Evolutionary conservation across 2,113 vertebrate genomes (phyloP).

Genomic region (Gadus chalcogrammus): DNA sequence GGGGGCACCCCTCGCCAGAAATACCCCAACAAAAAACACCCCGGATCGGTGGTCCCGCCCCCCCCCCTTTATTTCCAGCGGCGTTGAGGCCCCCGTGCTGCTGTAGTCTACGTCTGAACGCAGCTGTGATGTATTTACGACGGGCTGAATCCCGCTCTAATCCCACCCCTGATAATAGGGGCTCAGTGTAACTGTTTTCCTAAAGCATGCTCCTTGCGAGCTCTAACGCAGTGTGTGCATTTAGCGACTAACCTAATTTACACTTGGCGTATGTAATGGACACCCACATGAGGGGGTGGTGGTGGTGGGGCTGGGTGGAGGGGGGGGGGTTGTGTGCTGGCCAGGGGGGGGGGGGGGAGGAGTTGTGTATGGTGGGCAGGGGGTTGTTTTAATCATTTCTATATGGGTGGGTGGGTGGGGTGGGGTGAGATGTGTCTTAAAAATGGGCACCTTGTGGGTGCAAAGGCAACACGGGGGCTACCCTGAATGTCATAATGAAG

Average conservation of each 20-base stretch:
- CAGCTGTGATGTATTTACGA: constrained; percentile 71
- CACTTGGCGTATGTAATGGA: constrained; percentile 72
- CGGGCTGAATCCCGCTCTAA: constrained; percentile 66
- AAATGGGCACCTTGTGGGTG: constrained; percentile 47
- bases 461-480: too few relatives aligned
- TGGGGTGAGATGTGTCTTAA: constrained; percentile 43
- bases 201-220: constrained; percentile 42
- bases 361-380: not conserved
- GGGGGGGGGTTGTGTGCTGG: constrained; percentile 36
- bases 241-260: constrained; percentile 71
- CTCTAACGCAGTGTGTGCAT: constrained; percentile 50
- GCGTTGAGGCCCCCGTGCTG: constrained; percentile 47
- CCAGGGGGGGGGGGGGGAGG: constrained; percentile 37
- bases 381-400: not conserved
- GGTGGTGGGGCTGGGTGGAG: constrained; percentile 23
- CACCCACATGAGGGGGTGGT: constrained; percentile 36
- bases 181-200: constrained; percentile 63
- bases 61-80: constrained; percentile 23
- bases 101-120: constrained; percentile 30
- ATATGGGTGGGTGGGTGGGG: constrained; percentile 1
- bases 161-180: constrained; percentile 69
- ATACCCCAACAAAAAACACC: too few relatives aligned
- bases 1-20: too few relatives aligned
- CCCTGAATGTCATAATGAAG: constrained; percentile 68
- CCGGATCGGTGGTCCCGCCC: not conserved